phyloP scores from a whole-genome alignment of 1,140 invertebrate species.

The Ips nitidus region DNA sequence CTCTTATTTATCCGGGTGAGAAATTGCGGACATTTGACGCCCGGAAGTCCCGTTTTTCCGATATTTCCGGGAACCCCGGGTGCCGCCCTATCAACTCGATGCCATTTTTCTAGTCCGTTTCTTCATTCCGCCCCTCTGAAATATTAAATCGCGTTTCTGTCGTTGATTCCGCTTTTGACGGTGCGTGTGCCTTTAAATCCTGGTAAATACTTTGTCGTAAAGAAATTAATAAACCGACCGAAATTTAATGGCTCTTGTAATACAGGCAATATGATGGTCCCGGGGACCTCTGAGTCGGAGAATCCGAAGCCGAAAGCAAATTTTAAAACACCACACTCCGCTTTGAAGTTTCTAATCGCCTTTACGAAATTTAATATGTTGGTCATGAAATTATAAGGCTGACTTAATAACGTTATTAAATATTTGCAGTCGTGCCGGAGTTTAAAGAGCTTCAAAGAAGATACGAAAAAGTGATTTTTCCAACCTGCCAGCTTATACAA shows the following conservation, averaged over 20 bases:
- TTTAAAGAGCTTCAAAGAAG: too few relatives aligned
- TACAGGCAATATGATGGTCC: too few relatives aligned
- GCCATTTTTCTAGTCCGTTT: conserved; percentile 13
- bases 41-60: conserved; percentile 17
- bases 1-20: conserved; percentile 22
- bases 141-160: background rate
- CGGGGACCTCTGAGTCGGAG: too few relatives aligned
- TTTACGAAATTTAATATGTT: conserved; percentile 5
- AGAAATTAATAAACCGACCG: too few relatives aligned
- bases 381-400: conserved; percentile 2
- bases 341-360: conserved; percentile 2
- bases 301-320: background rate
- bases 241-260: too few relatives aligned
- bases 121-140: background rate
- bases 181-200: too few relatives aligned
- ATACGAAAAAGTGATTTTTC: too few relatives aligned
- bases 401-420: background rate
- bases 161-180: background rate
- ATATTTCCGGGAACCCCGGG: conserved; percentile 18
- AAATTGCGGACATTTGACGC: conserved; percentile 30
- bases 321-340: conserved; percentile 4
- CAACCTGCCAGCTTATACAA: too few relatives aligned
- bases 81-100: conserved; percentile 17
- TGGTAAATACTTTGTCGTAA: too few relatives aligned
- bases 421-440: too few relatives aligned